phyloP scores from a whole-genome alignment of 2,797 vertebrate genomes.

The Alectoris magna region DNA sequence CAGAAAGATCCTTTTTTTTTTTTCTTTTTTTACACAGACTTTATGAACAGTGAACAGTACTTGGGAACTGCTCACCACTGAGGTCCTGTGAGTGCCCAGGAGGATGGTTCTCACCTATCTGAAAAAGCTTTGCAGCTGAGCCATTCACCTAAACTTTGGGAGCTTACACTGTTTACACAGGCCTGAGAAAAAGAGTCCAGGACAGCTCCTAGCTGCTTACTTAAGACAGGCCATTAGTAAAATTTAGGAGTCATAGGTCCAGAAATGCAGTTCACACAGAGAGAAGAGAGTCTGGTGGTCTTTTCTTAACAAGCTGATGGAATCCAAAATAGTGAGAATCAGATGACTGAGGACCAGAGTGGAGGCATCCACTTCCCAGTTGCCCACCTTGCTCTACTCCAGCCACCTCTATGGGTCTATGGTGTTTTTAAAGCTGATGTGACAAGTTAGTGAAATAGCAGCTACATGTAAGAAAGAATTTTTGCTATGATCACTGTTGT shows the following conservation, averaged over 20 bases:
- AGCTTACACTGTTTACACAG: not conserved
- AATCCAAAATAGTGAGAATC: not conserved
- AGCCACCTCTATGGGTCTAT: not conserved
- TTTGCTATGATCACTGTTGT: not conserved
- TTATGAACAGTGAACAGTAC: not conserved
- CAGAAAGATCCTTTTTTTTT: not conserved
- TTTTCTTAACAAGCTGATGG: not conserved
- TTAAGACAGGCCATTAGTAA: not conserved
- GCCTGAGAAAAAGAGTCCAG: not conserved
- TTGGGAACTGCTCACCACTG: not conserved
- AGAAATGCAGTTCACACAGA: accelerated
- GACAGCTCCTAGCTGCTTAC: not conserved
- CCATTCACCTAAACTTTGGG: not conserved
- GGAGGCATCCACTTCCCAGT: not conserved
- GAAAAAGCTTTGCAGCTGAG: not conserved
- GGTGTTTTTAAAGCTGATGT: not conserved
- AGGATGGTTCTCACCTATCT: not conserved
- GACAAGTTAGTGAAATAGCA: not conserved
- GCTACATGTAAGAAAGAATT: not conserved
- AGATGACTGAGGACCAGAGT: not conserved
- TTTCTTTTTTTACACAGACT: not conserved
- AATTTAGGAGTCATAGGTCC: not conserved
- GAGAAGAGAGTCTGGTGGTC: not conserved
- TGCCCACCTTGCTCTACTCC: not conserved
- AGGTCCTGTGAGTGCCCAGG: not conserved